Evolutionary conservation across 1,140 invertebrate species (phyloP).

Genomic region (Habropoda laboriosa): DNA sequence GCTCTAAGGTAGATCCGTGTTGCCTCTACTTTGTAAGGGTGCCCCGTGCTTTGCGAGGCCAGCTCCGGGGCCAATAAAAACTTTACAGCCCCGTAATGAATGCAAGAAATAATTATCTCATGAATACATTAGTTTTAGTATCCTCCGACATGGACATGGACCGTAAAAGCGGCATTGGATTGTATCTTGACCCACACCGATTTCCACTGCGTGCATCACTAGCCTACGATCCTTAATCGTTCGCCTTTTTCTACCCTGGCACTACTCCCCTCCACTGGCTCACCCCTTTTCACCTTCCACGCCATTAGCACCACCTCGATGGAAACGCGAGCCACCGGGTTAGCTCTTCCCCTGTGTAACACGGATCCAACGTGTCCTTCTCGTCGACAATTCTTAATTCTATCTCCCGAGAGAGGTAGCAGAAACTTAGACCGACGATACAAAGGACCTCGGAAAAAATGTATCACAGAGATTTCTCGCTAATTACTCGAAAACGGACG

Average conservation of each 20-base stretch:
- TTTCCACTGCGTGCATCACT: slow-evolving; percentile 59
- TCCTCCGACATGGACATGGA: slow-evolving; percentile 69
- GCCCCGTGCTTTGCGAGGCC: slow-evolving; percentile 60
- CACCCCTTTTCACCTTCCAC: neutral
- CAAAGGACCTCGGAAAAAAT: no score
- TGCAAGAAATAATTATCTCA: slow-evolving; percentile 81
- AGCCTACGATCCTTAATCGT: slow-evolving; percentile 60
- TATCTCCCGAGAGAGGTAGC: no score
- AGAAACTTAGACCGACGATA: no score
- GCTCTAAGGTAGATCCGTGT: neutral
- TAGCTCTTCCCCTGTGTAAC: neutral
- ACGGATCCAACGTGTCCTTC: neutral
- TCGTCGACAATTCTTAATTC: no score
- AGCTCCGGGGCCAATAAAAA: slow-evolving; percentile 70
- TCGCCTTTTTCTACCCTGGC: neutral
- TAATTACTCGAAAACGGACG: no score
- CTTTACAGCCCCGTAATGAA: slow-evolving; percentile 77
- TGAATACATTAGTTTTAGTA: slow-evolving; percentile 80
- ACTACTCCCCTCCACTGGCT: neutral
- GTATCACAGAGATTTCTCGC: no score
- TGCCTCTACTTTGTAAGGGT: slow-evolving; percentile 74
- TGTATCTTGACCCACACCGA: slow-evolving; percentile 67
- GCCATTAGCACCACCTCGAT: slow-evolving; percentile 40
- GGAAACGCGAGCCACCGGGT: slow-evolving; percentile 2
- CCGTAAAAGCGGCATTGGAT: slow-evolving; percentile 69